A percentile compares a stretch with the other conserved stretches of the same genome.
phyloP scores from a whole-genome alignment of 2,888 invertebrate genomes.

The Spodoptera littoralis region DNA sequence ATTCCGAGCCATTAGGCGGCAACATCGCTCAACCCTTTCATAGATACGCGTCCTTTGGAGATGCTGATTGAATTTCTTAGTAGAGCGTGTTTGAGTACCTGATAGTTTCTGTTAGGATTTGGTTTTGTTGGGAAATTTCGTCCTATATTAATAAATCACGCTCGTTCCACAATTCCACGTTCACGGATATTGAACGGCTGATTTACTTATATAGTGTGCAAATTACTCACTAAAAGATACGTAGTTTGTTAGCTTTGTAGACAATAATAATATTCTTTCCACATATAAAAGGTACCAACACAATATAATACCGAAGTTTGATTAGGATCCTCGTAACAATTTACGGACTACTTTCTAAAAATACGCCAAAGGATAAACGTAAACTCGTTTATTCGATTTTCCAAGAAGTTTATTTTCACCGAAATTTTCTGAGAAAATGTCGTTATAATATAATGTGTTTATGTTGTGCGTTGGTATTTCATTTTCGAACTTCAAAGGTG shows the following conservation, averaged over 20 bases:
- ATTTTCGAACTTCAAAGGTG: not conserved
- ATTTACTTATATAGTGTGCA: too few relatives aligned
- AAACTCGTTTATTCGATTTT: not conserved
- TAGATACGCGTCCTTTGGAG: constrained; percentile 57
- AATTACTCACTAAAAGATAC: too few relatives aligned
- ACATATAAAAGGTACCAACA: too few relatives aligned
- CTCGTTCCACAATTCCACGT: too few relatives aligned
- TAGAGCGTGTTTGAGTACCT: constrained; percentile 34
- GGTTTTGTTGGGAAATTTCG: constrained; percentile 3
- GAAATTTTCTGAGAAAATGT: not conserved
- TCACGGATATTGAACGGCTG: too few relatives aligned
- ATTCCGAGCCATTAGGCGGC: constrained; percentile 64
- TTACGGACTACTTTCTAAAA: not conserved
- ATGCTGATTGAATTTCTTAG: constrained; percentile 69
- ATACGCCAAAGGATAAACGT: not conserved
- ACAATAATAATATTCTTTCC: too few relatives aligned
- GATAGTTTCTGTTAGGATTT: constrained; percentile 29
- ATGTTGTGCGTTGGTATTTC: too few relatives aligned
- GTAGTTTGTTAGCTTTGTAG: too few relatives aligned
- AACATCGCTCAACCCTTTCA: constrained; percentile 63
- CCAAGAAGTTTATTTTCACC: not conserved
- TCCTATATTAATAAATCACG: too few relatives aligned
- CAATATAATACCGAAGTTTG: too few relatives aligned
- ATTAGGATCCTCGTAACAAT: too few relatives aligned
- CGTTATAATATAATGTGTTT: not conserved